Percentiles rank a stretch among this genome's conserved stretches.
phyloP scores from a whole-genome alignment of 2,888 invertebrate genomes.

The Aleiodes alternator region DNA sequence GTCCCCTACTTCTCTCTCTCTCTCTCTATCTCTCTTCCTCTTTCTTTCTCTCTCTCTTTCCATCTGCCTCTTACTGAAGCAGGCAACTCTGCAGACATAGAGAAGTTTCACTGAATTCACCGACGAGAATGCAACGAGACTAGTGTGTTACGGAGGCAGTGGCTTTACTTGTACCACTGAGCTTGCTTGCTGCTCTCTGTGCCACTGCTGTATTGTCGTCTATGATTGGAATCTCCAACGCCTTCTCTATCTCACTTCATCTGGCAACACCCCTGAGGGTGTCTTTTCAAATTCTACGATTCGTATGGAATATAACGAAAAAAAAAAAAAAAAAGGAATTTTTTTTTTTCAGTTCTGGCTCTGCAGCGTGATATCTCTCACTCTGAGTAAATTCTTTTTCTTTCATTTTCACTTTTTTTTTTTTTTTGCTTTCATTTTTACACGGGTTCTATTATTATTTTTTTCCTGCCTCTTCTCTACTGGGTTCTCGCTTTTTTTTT shows the following conservation, averaged over 20 bases:
- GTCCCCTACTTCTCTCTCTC: not conserved
- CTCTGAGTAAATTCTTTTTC: conserved; percentile 32
- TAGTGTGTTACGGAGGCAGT: conserved; percentile 40
- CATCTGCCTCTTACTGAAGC: not conserved
- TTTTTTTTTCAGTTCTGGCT: conserved; percentile 27
- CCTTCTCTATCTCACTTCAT: not conserved
- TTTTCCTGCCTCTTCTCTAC: no score
- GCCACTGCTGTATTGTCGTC: conserved; percentile 57
- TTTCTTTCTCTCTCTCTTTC: not conserved
- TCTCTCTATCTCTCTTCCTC: not conserved
- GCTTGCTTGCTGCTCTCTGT: conserved; percentile 43
- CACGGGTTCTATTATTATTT: conserved; percentile 2
- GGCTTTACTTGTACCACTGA: conserved; percentile 41
- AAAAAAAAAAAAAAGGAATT: not conserved
- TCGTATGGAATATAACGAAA: conserved; percentile 32
- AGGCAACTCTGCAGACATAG: not conserved
- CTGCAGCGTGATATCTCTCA: conserved; percentile 22
- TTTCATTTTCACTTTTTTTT: conserved; percentile 29
- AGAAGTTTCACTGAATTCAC: conserved; percentile 25
- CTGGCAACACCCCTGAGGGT: conserved; percentile 50
- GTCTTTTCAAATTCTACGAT: conserved; percentile 47
- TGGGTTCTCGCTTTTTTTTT: not conserved
- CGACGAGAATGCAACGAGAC: conserved; percentile 30
- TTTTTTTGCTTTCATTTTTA: conserved; percentile 34
- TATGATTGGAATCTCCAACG: conserved; percentile 63